Percentiles rank a stretch among this genome's conserved stretches.
These are phyloP conservation scores for Meandrina meandrites DNA, from an alignment of 92 coral and sea anemone species.

Conservation along the genomic window DNA sequence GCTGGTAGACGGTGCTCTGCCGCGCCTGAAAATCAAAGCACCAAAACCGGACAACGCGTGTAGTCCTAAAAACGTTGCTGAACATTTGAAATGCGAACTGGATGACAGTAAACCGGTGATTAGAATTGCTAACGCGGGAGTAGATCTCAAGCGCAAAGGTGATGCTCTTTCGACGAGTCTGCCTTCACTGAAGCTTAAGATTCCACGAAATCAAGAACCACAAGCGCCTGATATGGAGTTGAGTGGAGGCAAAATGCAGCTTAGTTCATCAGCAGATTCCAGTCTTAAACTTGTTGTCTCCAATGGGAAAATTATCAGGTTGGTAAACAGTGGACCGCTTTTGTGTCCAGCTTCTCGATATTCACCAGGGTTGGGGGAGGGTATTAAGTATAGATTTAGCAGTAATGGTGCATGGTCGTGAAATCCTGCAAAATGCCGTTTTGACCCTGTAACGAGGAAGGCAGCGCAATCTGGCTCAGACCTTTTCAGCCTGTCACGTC, in stretches of 20 bases:
- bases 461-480: no score
- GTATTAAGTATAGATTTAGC: no score
- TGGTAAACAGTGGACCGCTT: neutral
- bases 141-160: slow-evolving; percentile 39
- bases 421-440: no score
- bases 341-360: neutral
- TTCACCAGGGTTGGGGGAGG: neutral
- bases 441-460: no score
- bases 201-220: slow-evolving; percentile 68
- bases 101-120: slow-evolving; percentile 77
- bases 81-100: slow-evolving; percentile 55
- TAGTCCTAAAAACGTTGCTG: slow-evolving; percentile 3
- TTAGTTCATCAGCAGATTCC: slow-evolving; percentile 68
- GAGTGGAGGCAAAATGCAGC: slow-evolving; percentile 39
- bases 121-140: slow-evolving; percentile 58
- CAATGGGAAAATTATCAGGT: slow-evolving; percentile 96
- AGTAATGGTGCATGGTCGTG: no score
- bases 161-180: slow-evolving; percentile 66
- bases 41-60: slow-evolving; percentile 55
- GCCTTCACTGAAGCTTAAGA: slow-evolving; percentile 79
- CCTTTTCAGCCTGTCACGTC: no score
- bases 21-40: slow-evolving; percentile 89
- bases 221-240: slow-evolving; percentile 12
- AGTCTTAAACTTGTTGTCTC: slow-evolving; percentile 88
- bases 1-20: slow-evolving; percentile 65